A percentile compares a stretch with the other conserved stretches of the same genome.
phyloP scores from a whole-genome alignment of 2,888 invertebrate genomes.

The Heliconius hortense region DNA sequence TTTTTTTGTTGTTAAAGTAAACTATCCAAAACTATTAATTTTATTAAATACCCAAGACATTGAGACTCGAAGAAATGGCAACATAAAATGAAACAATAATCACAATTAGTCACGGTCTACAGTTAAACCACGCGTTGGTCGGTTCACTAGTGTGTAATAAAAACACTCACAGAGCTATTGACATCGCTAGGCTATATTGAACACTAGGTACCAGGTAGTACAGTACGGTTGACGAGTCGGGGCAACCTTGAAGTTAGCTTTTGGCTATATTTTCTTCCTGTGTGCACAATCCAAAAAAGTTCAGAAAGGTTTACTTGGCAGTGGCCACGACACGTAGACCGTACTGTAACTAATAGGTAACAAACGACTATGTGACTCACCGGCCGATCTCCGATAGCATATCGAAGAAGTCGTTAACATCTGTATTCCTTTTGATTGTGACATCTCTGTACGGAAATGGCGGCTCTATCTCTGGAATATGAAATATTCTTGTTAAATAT shows the following conservation, averaged over 20 bases:
- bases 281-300: too few relatives aligned
- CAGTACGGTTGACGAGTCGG: not conserved
- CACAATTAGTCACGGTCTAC: conserved; percentile 13
- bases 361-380: conserved; percentile 77
- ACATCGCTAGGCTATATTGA: conserved; percentile 15
- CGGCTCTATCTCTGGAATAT: conserved; percentile 90
- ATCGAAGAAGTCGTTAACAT: conserved; percentile 93
- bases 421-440: conserved; percentile 89
- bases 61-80: not conserved
- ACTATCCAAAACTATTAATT: not conserved
- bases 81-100: conserved; percentile 4
- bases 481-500: conserved; percentile 20
- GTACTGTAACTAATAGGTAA: conserved; percentile 2
- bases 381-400: conserved; percentile 96
- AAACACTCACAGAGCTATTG: conserved; percentile 16
- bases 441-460: conserved; percentile 95
- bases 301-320: too few relatives aligned
- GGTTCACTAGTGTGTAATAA: conserved; percentile 16
- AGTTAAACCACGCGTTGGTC: conserved; percentile 11
- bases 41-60: not conserved
- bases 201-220: conserved; percentile 15
- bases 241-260: not conserved
- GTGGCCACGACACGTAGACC: not conserved
- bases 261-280: too few relatives aligned
- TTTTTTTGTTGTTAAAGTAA: not conserved